Conservation (phyloP, 2,113 vertebrate genomes). For the Lonchura striata region DNA sequence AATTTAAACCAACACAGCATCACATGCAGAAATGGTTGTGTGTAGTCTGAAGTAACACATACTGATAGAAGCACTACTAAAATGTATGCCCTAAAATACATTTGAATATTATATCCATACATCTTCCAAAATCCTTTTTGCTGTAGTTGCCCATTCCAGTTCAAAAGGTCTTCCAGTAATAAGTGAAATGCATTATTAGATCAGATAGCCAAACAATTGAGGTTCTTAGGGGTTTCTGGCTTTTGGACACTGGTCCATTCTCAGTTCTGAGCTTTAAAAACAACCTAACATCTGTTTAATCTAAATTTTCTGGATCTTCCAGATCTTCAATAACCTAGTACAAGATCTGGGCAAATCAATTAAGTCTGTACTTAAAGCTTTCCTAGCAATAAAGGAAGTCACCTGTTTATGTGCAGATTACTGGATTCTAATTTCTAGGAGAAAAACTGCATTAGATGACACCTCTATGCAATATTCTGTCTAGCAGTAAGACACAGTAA, state of each 20-base stretch:
- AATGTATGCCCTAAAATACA: not conserved
- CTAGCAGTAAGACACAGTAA: not conserved
- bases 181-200: not conserved
- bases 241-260: not conserved
- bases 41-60: not conserved
- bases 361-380: not conserved
- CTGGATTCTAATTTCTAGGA: not conserved
- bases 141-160: not conserved
- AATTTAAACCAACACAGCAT: not conserved
- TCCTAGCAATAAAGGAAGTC: not conserved
- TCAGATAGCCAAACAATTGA: not conserved
- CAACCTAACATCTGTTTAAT: not conserved
- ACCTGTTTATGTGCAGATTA: not conserved
- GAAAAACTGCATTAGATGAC: not conserved
- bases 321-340: not conserved
- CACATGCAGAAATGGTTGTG: not conserved
- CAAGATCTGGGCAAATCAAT: not conserved
- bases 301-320: not conserved
- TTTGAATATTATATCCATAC: not conserved
- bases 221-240: no score
- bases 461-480: not conserved
- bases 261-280: not conserved
- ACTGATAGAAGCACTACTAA: not conserved
- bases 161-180: not conserved
- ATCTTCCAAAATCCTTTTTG: not conserved